Percentiles rank a stretch among this genome's conserved stretches.
Conservation (phyloP, 1,140 invertebrate genomes). For the Laupala kohalensis region DNA sequence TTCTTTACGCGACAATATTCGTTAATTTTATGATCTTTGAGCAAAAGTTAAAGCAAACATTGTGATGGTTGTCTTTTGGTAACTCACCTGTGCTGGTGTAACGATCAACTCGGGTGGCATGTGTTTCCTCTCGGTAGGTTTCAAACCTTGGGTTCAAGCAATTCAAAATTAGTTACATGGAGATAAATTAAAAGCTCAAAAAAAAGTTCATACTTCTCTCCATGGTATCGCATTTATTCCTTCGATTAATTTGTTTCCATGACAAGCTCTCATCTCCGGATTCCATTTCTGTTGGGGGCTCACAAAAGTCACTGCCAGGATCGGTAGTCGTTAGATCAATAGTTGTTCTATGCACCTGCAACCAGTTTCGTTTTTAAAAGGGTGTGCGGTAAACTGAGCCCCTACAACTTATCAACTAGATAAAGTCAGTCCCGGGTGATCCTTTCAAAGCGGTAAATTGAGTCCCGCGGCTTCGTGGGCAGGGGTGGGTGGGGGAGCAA, state of each 20-base stretch:
- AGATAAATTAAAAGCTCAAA: background rate
- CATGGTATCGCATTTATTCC: background rate
- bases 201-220: background rate
- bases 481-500: too few relatives aligned
- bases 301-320: background rate
- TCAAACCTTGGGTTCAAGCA: too few relatives aligned
- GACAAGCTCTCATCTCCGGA: background rate
- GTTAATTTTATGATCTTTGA: too few relatives aligned
- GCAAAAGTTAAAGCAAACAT: too few relatives aligned
- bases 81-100: background rate
- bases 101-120: background rate
- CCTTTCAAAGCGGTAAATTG: too few relatives aligned
- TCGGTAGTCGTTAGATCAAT: background rate
- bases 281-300: background rate
- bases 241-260: background rate
- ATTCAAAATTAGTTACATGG: too few relatives aligned
- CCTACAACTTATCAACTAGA: too few relatives aligned
- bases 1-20: too few relatives aligned
- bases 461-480: too few relatives aligned
- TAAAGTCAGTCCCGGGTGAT: too few relatives aligned
- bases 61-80: background rate
- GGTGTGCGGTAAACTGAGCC: too few relatives aligned
- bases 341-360: background rate
- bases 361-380: too few relatives aligned
- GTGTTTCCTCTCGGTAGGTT: background rate